Base-by-base conservation (phyloP, 2,888 invertebrate species). In the Hypolimnas misippus region DNA sequence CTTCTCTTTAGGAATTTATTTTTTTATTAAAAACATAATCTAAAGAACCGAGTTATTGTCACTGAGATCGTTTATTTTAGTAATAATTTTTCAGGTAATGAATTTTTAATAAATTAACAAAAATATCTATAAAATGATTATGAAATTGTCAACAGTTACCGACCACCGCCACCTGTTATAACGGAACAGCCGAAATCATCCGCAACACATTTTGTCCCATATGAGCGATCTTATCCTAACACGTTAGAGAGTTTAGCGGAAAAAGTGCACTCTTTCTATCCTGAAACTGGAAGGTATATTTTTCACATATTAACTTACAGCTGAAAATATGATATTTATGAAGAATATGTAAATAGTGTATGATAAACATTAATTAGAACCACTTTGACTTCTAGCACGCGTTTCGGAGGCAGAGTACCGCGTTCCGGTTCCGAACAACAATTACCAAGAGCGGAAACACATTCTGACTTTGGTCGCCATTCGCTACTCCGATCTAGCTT, bases 341-440 rank as follows among this genome's bases (percentile, higher is more conserved):
- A n/a, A n/a, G n/a, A n/a, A n/a, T n/a, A n/a, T n/a, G n/a, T n/a
- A n/a, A n/a, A n/a, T n/a, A n/a, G n/a, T n/a, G n/a, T n/a, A n/a
- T n/a, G n/a, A n/a, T n/a, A n/a, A n/a, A n/a, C n/a, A n/a, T 40
- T 14, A 40, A 1, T n/a, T n/a, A 14, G 2, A n/a, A n/a, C n/a
- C n/a, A n/a, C n/a, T n/a, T n/a, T n/a, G n/a, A n/a, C n/a, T n/a
- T n/a, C 12, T 29, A 89, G 89, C 68, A 84, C 87, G 1, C 78
- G 91, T 10, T 91, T 89, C 58, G 88, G 90, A n/a, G 86, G 89
- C 3, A 77, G 91, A 60, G 94, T 98, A 86, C 96, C 97, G 14
- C 93, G 98, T 58, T 97, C 98, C 56, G 98, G 98, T 19, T 98
- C 98, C 44, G 98, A 98, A 87, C 97, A 98, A 84, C 97, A 98